Conservation (phyloP, 2,113 vertebrate genomes). For the Plectropomus leopardus region DNA sequence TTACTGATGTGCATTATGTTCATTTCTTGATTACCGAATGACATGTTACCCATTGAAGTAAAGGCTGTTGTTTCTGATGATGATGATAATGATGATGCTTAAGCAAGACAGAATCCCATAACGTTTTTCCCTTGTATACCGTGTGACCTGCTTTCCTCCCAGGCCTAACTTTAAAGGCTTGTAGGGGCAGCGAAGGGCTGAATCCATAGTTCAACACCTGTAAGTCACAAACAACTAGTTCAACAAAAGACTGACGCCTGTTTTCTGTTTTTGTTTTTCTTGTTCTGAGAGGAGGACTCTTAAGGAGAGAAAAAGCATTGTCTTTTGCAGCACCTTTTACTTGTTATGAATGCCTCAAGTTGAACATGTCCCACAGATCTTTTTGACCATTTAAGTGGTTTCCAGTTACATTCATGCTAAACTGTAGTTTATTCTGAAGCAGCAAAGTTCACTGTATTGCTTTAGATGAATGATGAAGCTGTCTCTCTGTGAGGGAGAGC, state of each 20-base stretch:
- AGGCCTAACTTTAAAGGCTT: conserved; percentile 99
- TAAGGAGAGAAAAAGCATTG: conserved; percentile 75
- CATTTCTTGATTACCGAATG: conserved; percentile 69
- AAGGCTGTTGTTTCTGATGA: conserved; percentile 68
- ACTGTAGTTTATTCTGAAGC: conserved; percentile 38
- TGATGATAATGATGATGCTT: conserved; percentile 79
- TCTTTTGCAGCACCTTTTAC: conserved; percentile 71
- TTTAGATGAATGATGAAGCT: conserved; percentile 32
- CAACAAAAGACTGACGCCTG: conserved; percentile 91
- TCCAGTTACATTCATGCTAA: conserved; percentile 68
- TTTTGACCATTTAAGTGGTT: conserved; percentile 69
- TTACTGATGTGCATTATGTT: conserved; percentile 72
- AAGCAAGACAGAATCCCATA: conserved; percentile 79
- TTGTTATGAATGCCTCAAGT: conserved; percentile 66
- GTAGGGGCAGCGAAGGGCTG: conserved; percentile 98
- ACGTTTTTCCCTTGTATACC: conserved; percentile 91
- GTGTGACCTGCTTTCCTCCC: conserved; percentile 99
- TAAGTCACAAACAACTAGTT: conserved; percentile 98
- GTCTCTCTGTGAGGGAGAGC: conserved; percentile 53
- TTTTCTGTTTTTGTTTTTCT: conserved; percentile 80
- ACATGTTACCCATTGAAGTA: conserved; percentile 67
- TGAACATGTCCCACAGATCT: conserved; percentile 64
- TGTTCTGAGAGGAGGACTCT: conserved; percentile 74
- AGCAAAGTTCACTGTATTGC: conserved; percentile 2
- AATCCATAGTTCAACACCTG: conserved; percentile 99